Base-by-base conservation (phyloP, 2,797 vertebrate genomes). In the Cichlasoma orientale region DNA sequence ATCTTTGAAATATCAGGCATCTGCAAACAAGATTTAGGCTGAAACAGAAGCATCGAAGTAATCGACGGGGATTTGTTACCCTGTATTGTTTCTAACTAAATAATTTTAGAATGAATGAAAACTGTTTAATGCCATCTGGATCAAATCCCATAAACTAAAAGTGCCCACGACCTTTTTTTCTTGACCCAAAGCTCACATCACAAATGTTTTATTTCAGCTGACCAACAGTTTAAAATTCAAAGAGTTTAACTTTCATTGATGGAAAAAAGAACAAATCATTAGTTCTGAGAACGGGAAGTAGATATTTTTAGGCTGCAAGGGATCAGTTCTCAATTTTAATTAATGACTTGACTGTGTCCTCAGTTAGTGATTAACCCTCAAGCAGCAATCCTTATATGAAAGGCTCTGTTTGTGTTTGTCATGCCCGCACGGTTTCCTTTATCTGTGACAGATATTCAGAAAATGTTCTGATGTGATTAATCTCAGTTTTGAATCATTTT, bases 181-280 rank as follows among this genome's bases (percentile, higher is more conserved):
- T 36, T 14, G 4, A 61, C 9, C 0, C 13, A 61, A 61, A 41
- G 0, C 36, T 63, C 0, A 27, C 14, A 6, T 44, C 6, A 25
- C 13, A 72, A 38, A 19, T 25, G 9, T 1, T 2, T 33, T 11
- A 4, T 4, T 54, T 10, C 4, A 0, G 23, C 1, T 25, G 54
- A 4, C 10, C 0, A 5, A 11, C 3, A 19, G 16, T 56, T 44
- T 1, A 27, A 41, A 1, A 72, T 25, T 2, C 21, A 33, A 55
- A 71, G 2, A 0, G 1, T 55, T 33, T 56, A 72, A 56, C 10
- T 55, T 38, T 18, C 14, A 19, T 56, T 31, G 21, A 72, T 0
- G 3, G 41, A 50, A 13, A 68, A 36, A 50, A 29, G 0, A 31
- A 29, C 63, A 29, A 68, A 47, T 66, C 18, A 29, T 66, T 66